Conservation (phyloP, 2,113 vertebrate species). For the Sula dactylatra region DNA sequence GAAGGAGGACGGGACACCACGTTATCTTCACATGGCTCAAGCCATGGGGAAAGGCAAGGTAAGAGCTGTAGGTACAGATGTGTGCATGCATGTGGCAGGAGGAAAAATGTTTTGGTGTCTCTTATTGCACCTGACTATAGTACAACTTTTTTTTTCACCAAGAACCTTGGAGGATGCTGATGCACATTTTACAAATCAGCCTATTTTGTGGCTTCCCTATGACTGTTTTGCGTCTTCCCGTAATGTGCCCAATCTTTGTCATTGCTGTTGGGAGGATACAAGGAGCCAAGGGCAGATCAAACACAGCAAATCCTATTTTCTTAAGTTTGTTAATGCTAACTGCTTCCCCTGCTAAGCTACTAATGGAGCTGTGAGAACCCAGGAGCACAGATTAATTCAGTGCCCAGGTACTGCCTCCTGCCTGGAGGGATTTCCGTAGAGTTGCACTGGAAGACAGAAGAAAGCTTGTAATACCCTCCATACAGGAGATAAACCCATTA, state of each 20-base stretch:
- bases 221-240: neutral
- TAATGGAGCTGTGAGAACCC: conserved; percentile 44
- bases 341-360: conserved; percentile 33
- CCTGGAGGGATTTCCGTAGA: neutral
- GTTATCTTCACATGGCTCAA: neutral
- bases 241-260: neutral
- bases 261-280: neutral
- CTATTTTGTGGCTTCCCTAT: neutral
- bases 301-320: conserved; percentile 54
- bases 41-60: neutral
- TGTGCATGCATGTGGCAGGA: neutral
- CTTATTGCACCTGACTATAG: neutral
- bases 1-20: neutral
- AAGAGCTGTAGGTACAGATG: neutral
- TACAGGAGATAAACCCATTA: conserved; percentile 47
- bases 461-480: conserved; percentile 46
- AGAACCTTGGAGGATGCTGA: neutral
- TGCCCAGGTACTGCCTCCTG: conserved; percentile 18
- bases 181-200: neutral
- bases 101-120: neutral
- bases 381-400: conserved; percentile 31
- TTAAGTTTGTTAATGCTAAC: conserved; percentile 55
- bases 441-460: conserved; percentile 23
- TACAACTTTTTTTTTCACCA: neutral
- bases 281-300: neutral